Percentiles rank a stretch among this genome's conserved stretches.
These are phyloP conservation scores for Campoletis raptor DNA, from an alignment of 2,888 invertebrate species.

Conservation along the genomic window DNA sequence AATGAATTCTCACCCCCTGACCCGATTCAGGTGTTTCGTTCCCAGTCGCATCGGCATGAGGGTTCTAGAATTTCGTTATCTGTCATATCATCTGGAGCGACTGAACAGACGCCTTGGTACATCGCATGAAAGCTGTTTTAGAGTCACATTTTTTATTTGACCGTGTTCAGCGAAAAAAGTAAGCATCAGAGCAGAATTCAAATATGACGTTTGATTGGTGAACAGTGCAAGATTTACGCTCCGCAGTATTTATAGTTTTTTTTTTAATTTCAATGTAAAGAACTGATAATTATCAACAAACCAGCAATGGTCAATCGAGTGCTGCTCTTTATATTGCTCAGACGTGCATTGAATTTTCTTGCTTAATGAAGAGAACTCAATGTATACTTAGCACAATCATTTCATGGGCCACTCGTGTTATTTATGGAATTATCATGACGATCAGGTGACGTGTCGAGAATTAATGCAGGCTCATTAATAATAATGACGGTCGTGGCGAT, in stretches of 20 bases:
- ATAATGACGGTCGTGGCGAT: slow-evolving; percentile 45
- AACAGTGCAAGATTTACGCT: background rate
- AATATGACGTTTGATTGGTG: background rate
- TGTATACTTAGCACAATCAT: background rate
- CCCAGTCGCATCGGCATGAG: slow-evolving; percentile 54
- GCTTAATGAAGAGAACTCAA: background rate
- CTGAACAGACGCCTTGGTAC: slow-evolving; percentile 69
- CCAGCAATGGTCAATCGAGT: background rate
- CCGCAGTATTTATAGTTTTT: background rate
- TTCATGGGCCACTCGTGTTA: slow-evolving; percentile 3
- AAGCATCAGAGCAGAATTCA: background rate
- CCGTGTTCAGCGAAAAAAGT: slow-evolving; percentile 55
- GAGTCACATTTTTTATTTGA: slow-evolving; percentile 69
- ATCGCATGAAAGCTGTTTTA: slow-evolving; percentile 70
- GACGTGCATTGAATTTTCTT: background rate
- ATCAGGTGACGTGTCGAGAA: slow-evolving; percentile 24
- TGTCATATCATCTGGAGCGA: slow-evolving; percentile 64
- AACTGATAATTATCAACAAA: background rate
- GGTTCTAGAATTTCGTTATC: slow-evolving; percentile 38
- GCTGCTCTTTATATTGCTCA: background rate
- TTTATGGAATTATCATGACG: background rate
- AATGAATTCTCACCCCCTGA: slow-evolving; percentile 28
- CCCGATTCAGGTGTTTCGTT: slow-evolving; percentile 65
- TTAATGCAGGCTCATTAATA: slow-evolving; percentile 48
- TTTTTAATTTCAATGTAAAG: background rate